These are phyloP conservation scores for Tetragonisca angustula DNA, from an alignment of 2,888 invertebrate genomes.

Conservation along the genomic window DNA sequence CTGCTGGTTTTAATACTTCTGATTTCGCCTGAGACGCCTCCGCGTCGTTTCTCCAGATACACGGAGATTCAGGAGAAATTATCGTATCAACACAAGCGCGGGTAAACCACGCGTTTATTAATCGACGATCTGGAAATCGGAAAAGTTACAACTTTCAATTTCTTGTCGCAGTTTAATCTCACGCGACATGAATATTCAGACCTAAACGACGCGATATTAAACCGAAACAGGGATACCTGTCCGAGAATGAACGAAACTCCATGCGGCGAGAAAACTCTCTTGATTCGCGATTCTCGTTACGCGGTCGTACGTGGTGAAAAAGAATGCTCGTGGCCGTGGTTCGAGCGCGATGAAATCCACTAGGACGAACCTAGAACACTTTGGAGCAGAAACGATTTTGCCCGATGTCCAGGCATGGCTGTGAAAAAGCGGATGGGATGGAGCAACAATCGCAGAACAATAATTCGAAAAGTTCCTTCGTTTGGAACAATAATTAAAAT, in stretches of 20 bases:
- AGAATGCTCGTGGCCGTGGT: slow-evolving; percentile 1
- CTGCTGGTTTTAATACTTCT: slow-evolving; percentile 24
- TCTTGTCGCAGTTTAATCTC: background rate
- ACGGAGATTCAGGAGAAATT: background rate
- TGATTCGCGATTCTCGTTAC: slow-evolving; percentile 14
- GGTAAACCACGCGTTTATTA: background rate
- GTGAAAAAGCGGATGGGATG: slow-evolving; percentile 7
- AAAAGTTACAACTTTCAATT: background rate
- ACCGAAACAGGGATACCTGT: background rate
- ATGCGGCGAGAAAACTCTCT: slow-evolving; percentile 6
- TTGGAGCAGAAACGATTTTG: slow-evolving; percentile 41
- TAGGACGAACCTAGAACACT: slow-evolving; percentile 34
- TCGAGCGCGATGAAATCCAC: slow-evolving; percentile 3
- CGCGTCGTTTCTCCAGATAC: background rate
- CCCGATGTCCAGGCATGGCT: slow-evolving; percentile 19
- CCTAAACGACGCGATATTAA: background rate
- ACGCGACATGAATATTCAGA: background rate
- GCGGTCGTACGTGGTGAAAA: background rate
- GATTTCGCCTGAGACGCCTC: slow-evolving; percentile 10
- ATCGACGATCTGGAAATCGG: background rate
- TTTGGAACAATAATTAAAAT: slow-evolving; percentile 61
- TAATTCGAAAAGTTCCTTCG: slow-evolving; percentile 59
- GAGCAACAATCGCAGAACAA: slow-evolving; percentile 38
- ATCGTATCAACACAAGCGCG: background rate
- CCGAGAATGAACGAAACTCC: background rate